Evolutionary conservation across 2,888 invertebrate genomes (phyloP).

Genomic region (Acrobasis repandana): DNA sequence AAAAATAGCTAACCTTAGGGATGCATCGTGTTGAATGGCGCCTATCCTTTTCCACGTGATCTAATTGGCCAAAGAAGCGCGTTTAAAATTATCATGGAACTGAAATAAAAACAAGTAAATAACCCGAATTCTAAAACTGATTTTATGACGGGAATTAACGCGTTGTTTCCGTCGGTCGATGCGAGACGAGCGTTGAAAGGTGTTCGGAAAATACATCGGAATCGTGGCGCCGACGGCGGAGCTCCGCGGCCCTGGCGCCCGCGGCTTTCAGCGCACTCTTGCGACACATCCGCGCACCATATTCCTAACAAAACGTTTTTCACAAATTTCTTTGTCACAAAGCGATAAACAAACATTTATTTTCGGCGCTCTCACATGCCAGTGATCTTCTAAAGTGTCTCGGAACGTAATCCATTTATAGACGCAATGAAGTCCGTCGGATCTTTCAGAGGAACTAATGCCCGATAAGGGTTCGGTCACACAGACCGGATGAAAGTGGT

Average conservation of each 20-base stretch:
- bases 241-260: conserved; percentile 40
- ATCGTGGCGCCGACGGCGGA: conserved; percentile 43
- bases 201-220: conserved; percentile 76
- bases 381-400: conserved; percentile 3
- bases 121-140: conserved; percentile 82
- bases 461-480: not conserved
- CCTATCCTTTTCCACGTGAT: conserved; percentile 69
- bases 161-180: conserved; percentile 82
- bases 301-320: conserved; percentile 29
- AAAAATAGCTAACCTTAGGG: conserved; percentile 20
- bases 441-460: conserved; percentile 2
- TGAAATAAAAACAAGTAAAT: conserved; percentile 82
- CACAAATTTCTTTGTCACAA: conserved; percentile 31
- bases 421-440: not conserved
- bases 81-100: conserved; percentile 80
- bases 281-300: conserved; percentile 57
- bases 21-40: conserved; percentile 6
- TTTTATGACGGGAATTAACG: conserved; percentile 83
- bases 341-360: conserved; percentile 32
- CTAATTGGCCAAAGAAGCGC: conserved; percentile 73
- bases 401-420: conserved; percentile 16
- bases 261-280: conserved; percentile 54
- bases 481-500: too few species aligned
- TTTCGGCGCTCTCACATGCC: conserved; percentile 11
- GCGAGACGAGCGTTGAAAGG: conserved; percentile 81